phyloP scores from a whole-genome alignment of 2,113 vertebrate genomes.

The Leptobrachium ailaonicum region DNA sequence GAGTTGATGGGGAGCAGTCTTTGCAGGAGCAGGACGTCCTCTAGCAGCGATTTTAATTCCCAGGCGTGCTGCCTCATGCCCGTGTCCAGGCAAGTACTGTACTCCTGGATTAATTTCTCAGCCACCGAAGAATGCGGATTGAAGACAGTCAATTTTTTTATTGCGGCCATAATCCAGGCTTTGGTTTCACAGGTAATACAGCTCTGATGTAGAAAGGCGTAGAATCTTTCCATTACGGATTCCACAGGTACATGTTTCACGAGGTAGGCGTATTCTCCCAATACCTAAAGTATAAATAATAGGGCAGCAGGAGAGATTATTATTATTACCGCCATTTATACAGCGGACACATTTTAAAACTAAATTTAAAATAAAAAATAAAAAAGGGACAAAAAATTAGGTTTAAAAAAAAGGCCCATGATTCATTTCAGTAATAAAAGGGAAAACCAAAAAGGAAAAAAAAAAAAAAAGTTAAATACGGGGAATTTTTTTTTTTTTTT shows the following conservation, averaged over 20 bases:
- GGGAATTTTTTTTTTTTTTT: not conserved
- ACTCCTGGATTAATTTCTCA: conserved; percentile 70
- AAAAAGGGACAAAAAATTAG: too few relatives aligned
- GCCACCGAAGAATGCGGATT: conserved; percentile 59
- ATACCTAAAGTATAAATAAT: conserved; percentile 68
- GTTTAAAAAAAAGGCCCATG: too few relatives aligned
- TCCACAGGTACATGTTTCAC: conserved; percentile 68
- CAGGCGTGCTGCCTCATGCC: conserved; percentile 83
- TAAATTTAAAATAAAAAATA: too few relatives aligned
- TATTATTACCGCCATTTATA: too few relatives aligned
- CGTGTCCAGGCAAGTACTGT: conserved; percentile 79
- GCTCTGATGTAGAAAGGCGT: conserved; percentile 70
- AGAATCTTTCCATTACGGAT: conserved; percentile 73
- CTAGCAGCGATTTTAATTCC: conserved; percentile 80
- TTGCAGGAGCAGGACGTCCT: conserved; percentile 73
- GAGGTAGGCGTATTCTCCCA: conserved; percentile 87
- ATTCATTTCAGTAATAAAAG: too few relatives aligned
- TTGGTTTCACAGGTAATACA: conserved; percentile 82
- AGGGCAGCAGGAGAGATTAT: not conserved
- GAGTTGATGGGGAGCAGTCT: conserved; percentile 69
- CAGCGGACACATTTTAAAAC: too few relatives aligned
- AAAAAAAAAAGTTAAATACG: too few relatives aligned
- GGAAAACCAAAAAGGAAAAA: not conserved
- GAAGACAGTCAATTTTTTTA: conserved; percentile 78
- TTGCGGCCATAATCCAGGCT: conserved; percentile 83